Evolutionary conservation across 2,113 vertebrate genomes (phyloP), one percentile per base, ranked within the genome.

Genomic region (Lagopus leucura): DNA sequence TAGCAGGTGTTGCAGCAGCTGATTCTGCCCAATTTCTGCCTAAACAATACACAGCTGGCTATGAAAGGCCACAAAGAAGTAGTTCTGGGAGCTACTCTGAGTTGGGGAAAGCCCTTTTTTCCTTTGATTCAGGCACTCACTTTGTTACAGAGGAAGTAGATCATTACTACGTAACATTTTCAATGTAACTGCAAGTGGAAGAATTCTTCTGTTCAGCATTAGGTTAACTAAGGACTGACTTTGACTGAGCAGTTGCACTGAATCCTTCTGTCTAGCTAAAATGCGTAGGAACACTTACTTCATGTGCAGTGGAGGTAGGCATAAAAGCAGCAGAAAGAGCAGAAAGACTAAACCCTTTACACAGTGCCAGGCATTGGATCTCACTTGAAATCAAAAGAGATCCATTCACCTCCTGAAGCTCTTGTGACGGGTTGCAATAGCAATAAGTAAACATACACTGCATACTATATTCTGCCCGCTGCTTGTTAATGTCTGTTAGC

Each of bases 1-100:
- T 16, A 91, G 64, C 92, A 95, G 93, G 76, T 97, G 95, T 93
- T 91, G 28, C 58, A 74, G 66, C 88, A 95, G 79, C 71, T 91
- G 82, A 77, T 94, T 64, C 66, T 84, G 63, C 84, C 76, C 76
- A 77, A 40, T 81, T 91, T 86, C 70, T 92, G 58, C 87, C 42
- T 81, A 88, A 82, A 84, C 52, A 79, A 66, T 83, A 92, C 70
- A 74, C 32, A 67, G 11, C 52, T 94, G 85, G 32, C 58, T 79
- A 48, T 20, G n/a, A 84, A 86, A 83, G 5, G 16, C 16, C 47
- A 36, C 22, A n/a, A 22, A 85, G 47, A 82, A 88, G 19, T 34
- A 64, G 40, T 17, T 76, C 50, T 36, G 17, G 86, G 48, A 50
- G 20, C 27, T 42, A 34, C 69, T 77, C 60, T 66, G 11, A 94